A percentile compares a stretch with the other conserved stretches of the same genome.
These are phyloP conservation scores for Regulus satrapa DNA, from an alignment of 2,113 vertebrate species.

Conservation along the genomic window DNA sequence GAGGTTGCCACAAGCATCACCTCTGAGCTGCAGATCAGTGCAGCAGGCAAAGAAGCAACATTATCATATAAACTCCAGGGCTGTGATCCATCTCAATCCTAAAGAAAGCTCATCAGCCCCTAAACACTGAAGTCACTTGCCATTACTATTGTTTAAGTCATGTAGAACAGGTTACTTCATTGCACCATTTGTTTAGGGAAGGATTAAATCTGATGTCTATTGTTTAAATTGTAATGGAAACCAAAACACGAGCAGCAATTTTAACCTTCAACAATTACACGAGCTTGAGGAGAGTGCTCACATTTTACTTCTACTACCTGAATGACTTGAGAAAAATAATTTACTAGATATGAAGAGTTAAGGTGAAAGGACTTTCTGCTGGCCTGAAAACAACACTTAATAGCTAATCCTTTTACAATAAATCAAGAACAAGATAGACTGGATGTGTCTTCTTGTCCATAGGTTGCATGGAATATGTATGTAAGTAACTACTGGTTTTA, in stretches of 20 bases:
- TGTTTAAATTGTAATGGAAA: not conserved
- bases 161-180: not conserved
- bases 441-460: not conserved
- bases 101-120: not conserved
- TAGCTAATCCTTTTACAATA: not conserved
- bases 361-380: not conserved
- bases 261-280: not conserved
- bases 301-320: not conserved
- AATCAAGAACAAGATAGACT: not conserved
- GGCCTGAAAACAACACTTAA: not conserved
- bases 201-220: not conserved
- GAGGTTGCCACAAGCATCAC: rapidly evolving
- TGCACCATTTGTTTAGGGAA: not conserved
- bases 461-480: not conserved
- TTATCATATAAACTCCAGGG: not conserved
- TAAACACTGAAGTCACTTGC: not conserved
- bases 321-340: not conserved
- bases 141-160: not conserved
- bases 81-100: not conserved
- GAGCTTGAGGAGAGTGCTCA: not conserved
- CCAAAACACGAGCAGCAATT: not conserved
- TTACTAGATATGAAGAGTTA: not conserved
- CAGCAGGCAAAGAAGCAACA: not conserved
- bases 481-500: slow-evolving; percentile 21
- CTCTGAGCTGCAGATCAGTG: not conserved